Evolutionary conservation across 2,113 vertebrate genomes (phyloP).

Genomic region (Petrocephalus microphthalmus): DNA sequence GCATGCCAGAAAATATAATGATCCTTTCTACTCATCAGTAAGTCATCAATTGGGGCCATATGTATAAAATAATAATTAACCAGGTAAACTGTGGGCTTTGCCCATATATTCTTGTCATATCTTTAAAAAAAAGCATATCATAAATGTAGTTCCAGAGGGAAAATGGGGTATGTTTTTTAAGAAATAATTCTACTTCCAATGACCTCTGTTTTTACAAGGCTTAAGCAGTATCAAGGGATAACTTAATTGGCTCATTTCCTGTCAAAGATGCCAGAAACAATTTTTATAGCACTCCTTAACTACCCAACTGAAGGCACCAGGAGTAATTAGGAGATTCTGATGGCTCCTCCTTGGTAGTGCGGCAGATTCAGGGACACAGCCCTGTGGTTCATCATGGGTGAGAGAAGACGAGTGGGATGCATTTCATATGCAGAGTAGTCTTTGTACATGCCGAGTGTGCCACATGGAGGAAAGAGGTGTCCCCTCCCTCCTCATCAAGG

Average conservation of each 20-base stretch:
- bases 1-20: background rate
- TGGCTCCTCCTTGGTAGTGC: background rate
- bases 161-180: slow-evolving; percentile 23
- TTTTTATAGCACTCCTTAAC: slow-evolving; percentile 57
- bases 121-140: slow-evolving; percentile 25
- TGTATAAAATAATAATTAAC: slow-evolving; percentile 1
- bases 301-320: slow-evolving; percentile 40
- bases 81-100: background rate
- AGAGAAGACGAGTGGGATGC: slow-evolving; percentile 9
- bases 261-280: slow-evolving; percentile 58
- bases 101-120: background rate
- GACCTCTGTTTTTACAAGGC: slow-evolving; percentile 64
- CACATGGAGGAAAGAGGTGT: background rate
- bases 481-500: background rate
- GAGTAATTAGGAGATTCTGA: slow-evolving; percentile 50
- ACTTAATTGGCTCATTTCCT: slow-evolving; percentile 67
- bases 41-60: background rate
- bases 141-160: slow-evolving; percentile 46
- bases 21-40: background rate
- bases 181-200: slow-evolving; percentile 48
- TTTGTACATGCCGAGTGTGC: background rate
- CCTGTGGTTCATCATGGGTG: slow-evolving; percentile 3
- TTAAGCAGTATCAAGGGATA: slow-evolving; percentile 60
- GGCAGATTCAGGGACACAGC: background rate
- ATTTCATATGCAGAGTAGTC: slow-evolving; percentile 34